These are phyloP conservation scores for Cyanoramphus novaezelandiae DNA, from an alignment of 2,113 vertebrate species.

Conservation along the genomic window DNA sequence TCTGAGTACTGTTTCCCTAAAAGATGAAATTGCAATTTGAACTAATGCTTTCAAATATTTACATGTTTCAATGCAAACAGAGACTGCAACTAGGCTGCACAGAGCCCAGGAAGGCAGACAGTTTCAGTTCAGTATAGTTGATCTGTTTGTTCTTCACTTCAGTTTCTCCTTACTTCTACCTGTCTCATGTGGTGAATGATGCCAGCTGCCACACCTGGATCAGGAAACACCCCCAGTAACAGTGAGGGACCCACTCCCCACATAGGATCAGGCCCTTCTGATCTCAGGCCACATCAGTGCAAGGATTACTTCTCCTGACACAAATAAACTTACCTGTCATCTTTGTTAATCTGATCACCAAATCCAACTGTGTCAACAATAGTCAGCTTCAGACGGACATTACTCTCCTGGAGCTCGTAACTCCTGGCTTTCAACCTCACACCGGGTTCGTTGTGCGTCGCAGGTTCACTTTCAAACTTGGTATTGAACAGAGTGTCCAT, in stretches of 20 bases:
- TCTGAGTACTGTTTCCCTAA: neutral
- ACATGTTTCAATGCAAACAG: neutral
- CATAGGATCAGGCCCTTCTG: neutral
- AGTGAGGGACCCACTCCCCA: neutral
- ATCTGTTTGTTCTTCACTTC: neutral
- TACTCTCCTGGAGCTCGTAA: constrained; percentile 85
- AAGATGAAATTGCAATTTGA: neutral
- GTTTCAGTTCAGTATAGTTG: neutral
- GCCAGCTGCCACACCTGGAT: neutral
- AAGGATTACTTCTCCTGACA: neutral
- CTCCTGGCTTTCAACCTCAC: constrained; percentile 84
- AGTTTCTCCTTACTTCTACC: neutral
- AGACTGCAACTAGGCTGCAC: neutral
- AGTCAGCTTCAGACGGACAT: constrained; percentile 82
- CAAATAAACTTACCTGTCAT: constrained; percentile 76
- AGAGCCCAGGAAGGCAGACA: neutral
- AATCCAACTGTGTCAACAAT: constrained; percentile 84
- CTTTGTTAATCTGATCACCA: constrained; percentile 86
- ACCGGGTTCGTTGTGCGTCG: constrained; percentile 82
- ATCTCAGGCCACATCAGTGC: accelerated
- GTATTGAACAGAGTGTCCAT: constrained; percentile 88
- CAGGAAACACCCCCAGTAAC: neutral
- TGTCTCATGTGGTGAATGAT: neutral
- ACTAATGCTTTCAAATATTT: neutral
- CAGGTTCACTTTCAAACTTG: constrained; percentile 82